phyloP scores from a whole-genome alignment of 1,140 invertebrate genomes.

The Lepeophtheirus salmonis region DNA sequence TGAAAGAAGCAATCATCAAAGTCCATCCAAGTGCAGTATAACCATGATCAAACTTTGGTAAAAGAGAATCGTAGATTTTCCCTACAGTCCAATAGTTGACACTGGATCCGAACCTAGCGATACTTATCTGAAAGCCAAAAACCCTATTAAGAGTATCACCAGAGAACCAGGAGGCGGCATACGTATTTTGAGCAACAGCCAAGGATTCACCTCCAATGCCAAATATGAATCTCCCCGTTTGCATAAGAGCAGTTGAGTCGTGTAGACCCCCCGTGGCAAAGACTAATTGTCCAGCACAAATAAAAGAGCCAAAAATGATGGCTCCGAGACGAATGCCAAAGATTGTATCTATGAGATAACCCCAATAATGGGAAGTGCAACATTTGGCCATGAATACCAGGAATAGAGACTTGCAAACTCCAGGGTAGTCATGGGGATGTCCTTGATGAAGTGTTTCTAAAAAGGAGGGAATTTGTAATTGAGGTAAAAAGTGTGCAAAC shows the following conservation, averaged over 20 bases:
- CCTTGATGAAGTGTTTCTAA: slow-evolving; percentile 53
- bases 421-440: slow-evolving; percentile 54
- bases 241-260: slow-evolving; percentile 70
- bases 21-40: slow-evolving; percentile 19
- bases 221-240: slow-evolving; percentile 83
- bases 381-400: slow-evolving; percentile 94
- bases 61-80: neutral
- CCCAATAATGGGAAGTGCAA: slow-evolving; percentile 86
- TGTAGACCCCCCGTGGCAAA: slow-evolving; percentile 65
- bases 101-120: slow-evolving; percentile 78
- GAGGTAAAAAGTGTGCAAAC: too few species aligned
- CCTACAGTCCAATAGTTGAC: slow-evolving; percentile 46
- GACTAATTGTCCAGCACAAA: slow-evolving; percentile 56
- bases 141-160: slow-evolving; percentile 95
- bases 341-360: slow-evolving; percentile 81
- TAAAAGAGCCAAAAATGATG: slow-evolving; percentile 62
- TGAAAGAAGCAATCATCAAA: slow-evolving; percentile 40
- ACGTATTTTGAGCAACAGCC: slow-evolving; percentile 90
- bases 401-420: slow-evolving; percentile 75
- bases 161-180: slow-evolving; percentile 92
- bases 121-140: slow-evolving; percentile 71
- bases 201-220: slow-evolving; percentile 89
- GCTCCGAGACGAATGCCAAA: slow-evolving; percentile 85
- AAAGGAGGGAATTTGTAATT: too few species aligned
- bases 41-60: neutral